Percentiles rank a stretch among this genome's conserved stretches.
Evolutionary conservation across 1,140 invertebrate genomes (phyloP).

Genomic region (Caenorhabditis inopinata): DNA sequence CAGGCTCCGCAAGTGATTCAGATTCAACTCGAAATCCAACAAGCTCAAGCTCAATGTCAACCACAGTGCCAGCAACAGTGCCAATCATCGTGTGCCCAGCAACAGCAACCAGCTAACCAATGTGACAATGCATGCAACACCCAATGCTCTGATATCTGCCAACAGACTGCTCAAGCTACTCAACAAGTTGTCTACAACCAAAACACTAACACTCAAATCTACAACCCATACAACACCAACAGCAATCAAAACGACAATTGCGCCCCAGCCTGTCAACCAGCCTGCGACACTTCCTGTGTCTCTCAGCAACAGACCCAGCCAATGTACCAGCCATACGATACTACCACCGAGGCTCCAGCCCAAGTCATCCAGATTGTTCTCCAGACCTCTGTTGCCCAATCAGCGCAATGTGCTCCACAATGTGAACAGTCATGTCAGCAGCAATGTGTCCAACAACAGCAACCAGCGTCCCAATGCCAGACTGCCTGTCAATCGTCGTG

Average conservation of each 20-base stretch:
- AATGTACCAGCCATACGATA: constrained; percentile 43
- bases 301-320: constrained; percentile 42
- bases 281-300: constrained; percentile 22
- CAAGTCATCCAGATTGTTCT: constrained; percentile 29
- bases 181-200: neutral
- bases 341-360: neutral
- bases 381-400: constrained; percentile 30
- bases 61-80: constrained; percentile 47
- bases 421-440: constrained; percentile 40
- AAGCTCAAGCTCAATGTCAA: constrained; percentile 20
- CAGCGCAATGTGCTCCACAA: constrained; percentile 27
- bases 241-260: neutral
- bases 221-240: constrained; percentile 1
- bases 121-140: neutral
- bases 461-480: constrained; percentile 40
- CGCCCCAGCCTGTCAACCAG: constrained; percentile 32
- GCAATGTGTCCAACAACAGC: constrained; percentile 42
- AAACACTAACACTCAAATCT: constrained; percentile 13
- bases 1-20: constrained; percentile 38
- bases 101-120: neutral
- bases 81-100: constrained; percentile 19
- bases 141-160: constrained; percentile 17
- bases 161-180: neutral
- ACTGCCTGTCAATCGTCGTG: constrained; percentile 26
- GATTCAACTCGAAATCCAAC: constrained; percentile 34